Percentiles rank a stretch among this genome's conserved stretches.
phyloP scores from a whole-genome alignment of 2,888 invertebrate species.

The Andrena praecox region DNA sequence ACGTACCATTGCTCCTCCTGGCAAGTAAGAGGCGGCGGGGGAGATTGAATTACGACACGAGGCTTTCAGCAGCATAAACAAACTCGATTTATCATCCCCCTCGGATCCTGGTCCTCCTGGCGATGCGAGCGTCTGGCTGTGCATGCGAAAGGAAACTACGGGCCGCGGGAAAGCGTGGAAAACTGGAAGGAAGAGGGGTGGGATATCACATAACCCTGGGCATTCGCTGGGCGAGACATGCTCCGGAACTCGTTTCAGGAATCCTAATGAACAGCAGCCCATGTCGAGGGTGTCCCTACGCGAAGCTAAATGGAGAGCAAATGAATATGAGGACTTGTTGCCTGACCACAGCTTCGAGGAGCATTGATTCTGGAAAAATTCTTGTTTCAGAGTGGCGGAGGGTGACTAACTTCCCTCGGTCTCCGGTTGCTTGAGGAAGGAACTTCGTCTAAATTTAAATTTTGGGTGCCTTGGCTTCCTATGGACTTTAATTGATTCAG shows the following conservation, averaged over 20 bases:
- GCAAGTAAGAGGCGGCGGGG: slow-evolving; percentile 27
- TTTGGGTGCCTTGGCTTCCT: too few relatives aligned
- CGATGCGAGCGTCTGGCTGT: not conserved
- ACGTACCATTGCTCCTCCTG: not conserved
- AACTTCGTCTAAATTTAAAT: too few relatives aligned
- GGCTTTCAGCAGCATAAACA: slow-evolving; percentile 36
- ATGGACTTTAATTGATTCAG: too few relatives aligned
- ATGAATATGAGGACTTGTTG: slow-evolving; percentile 1
- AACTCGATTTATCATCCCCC: slow-evolving; percentile 48
- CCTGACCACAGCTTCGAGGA: not conserved
- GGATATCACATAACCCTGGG: slow-evolving; percentile 3
- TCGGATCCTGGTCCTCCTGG: not conserved
- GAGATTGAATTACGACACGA: slow-evolving; percentile 41
- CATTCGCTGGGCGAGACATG: slow-evolving; percentile 18
- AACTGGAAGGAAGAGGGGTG: not conserved
- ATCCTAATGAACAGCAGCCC: slow-evolving; percentile 39
- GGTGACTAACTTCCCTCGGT: too few relatives aligned
- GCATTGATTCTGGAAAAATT: not conserved
- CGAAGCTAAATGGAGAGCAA: slow-evolving; percentile 16
- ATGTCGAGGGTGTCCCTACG: slow-evolving; percentile 10
- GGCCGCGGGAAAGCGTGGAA: not conserved
- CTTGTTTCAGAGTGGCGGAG: not conserved
- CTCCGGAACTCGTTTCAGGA: slow-evolving; percentile 12
- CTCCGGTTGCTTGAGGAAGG: not conserved
- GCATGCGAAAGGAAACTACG: not conserved